Conservation (phyloP, 1,140 invertebrate species). For the Acyrthosiphon pisum region DNA sequence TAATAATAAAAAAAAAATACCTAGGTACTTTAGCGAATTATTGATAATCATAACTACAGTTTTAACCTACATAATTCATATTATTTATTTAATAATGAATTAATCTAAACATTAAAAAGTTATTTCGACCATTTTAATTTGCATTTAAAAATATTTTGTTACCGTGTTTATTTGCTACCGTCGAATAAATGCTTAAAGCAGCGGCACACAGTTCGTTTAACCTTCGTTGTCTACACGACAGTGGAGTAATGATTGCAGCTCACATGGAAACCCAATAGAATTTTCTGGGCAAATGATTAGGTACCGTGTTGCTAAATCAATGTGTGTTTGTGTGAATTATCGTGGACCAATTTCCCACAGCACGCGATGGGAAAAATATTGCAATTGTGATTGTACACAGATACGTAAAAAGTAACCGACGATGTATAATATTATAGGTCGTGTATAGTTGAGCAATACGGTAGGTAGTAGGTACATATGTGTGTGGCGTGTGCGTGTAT, state of each 20-base stretch:
- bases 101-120: not conserved
- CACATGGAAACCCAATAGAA: not conserved
- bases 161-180: not conserved
- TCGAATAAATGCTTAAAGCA: not conserved
- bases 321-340: not conserved
- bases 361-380: constrained; percentile 43
- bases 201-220: not conserved
- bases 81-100: not conserved
- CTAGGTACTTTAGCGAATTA: not conserved
- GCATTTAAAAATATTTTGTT: no score
- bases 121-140: not conserved
- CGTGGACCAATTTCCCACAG: constrained; percentile 41
- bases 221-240: not conserved
- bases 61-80: not conserved
- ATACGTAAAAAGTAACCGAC: constrained; percentile 15
- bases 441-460: not conserved
- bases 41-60: not conserved
- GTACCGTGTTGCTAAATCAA: constrained; percentile 2
- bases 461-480: not conserved
- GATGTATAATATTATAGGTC: not conserved
- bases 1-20: not conserved
- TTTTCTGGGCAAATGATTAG: not conserved
- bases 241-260: not conserved
- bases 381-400: not conserved
- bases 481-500: not conserved